Base-by-base conservation (phyloP, 2,888 invertebrate genomes). In the Helicoverpa assulta region DNA sequence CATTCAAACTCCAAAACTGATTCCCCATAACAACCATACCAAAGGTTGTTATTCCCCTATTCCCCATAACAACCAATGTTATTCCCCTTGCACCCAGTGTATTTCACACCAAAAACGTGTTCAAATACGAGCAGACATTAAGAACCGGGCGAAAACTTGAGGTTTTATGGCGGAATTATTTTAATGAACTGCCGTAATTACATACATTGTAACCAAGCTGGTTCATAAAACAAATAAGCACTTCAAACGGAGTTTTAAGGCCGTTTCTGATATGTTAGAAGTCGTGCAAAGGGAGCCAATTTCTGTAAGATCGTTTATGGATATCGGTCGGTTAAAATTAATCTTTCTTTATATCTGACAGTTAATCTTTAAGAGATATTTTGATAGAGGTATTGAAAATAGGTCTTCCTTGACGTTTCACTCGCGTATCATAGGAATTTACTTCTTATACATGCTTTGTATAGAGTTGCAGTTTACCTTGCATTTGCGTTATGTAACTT, bases 151-250 rank as follows among this genome's bases (percentile, higher is more conserved):
- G 83, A 82, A 87, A 89, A 89, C 85, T 88, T 86, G 58, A 68
- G 82, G 84, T 86, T 89, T 89, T 89, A 89, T 85, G 67, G 76
- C 77, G 55, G 69, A 82, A 89, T 88, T 89, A 88, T 89, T 89
- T 85, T 89, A 89, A 90, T 90, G 87, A 85, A 86, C 79, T 84
- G 80, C 76, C 56, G 76, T 86, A 86, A 88, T 89, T 88, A 82
- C 78, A 81, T 78, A 84, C 81, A 83, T 82, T 81, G 78, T 85
- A 69, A 81, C 69, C 63, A 61, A 70, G 29, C 43, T 26, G 59
- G 62, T 71, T 73, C 67, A 53, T 78, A 71, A 62, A 81, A 71
- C 81, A 77, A 77, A 77, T 81, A 77, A 77, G 78, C 78, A 58
- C 66, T 81, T 54, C 0, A 60, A 26, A 54, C n/a, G 26, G 0